Evolutionary conservation across 2,888 invertebrate genomes (phyloP), one percentile per base, ranked within the genome.

Genomic region (Cephus rjabovi): DNA sequence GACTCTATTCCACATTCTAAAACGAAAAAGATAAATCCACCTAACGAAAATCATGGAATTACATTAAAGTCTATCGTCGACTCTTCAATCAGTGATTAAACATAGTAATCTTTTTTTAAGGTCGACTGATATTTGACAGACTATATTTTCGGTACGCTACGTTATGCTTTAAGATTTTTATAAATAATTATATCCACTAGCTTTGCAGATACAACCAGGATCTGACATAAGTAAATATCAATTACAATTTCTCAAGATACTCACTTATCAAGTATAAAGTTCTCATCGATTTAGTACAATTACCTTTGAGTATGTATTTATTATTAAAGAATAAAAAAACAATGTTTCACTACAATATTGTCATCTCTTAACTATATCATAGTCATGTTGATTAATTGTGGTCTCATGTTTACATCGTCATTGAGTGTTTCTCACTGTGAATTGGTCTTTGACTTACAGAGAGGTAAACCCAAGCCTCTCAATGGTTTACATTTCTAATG

Each of bases 41-140:
- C 80, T 81, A 81, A 83, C 83, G 79, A 82, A 85, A 23, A 69
- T 76, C 76, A 84, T 77, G 79, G 79, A 80, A 77, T 76, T 78
- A 31, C 71, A 76, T 83, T 83, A 82, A 88, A 88, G 91, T 91
- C 91, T 91, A 91, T 91, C 91, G 91, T 88, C 91, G 91, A 91
- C 91, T 91, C 91, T 86, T 89, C 91, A 90, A 91, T 87, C 88
- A 91, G 90, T 89, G 83, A 81, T 87, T 85, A 78, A 81, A 85
- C 84, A 76, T 78, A 80, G 81, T 81, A 81, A 76, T 80, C 80
- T 76, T 81, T 77, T 81, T 80, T 82, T 78, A 78, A 78, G 79
- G 78, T 84, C 83, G 84, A 81, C 80, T 85, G 82, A 86, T 86
- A 82, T 84, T 86, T 82, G 82, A 81, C 79, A 84, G 86, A 86